Conservation (phyloP, 2,113 vertebrate species). For the Leptobrachium ailaonicum region DNA sequence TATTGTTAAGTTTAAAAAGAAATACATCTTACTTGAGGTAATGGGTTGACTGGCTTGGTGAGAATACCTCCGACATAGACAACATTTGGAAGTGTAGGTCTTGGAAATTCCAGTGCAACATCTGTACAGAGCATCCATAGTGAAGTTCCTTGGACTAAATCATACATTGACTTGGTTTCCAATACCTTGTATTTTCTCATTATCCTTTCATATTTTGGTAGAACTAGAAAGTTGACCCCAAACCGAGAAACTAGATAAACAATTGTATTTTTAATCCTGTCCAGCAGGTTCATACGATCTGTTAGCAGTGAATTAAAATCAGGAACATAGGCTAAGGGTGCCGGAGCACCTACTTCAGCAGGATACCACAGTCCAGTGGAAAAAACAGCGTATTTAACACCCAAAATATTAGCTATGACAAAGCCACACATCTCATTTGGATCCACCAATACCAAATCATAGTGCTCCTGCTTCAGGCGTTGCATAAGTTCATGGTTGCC, state of each 20-base stretch:
- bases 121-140: slow-evolving; percentile 98
- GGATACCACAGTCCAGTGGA: slow-evolving; percentile 98
- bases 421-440: slow-evolving; percentile 99
- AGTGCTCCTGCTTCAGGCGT: slow-evolving; percentile 80
- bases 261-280: slow-evolving; percentile 87
- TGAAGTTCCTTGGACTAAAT: slow-evolving; percentile 89
- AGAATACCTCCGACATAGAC: slow-evolving; percentile 98
- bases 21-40: slow-evolving; percentile 88
- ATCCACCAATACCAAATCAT: slow-evolving; percentile 94
- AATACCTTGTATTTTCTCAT: slow-evolving; percentile 86
- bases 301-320: slow-evolving; percentile 97
- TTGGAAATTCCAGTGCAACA: slow-evolving; percentile 92
- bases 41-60: slow-evolving; percentile 84
- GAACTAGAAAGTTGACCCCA: slow-evolving; percentile 87
- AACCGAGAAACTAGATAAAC: slow-evolving; percentile 91
- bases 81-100: slow-evolving; percentile 94
- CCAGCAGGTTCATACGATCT: slow-evolving; percentile 86
- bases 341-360: slow-evolving; percentile 92
- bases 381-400: slow-evolving; percentile 92
- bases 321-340: slow-evolving; percentile 91
- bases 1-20: too few relatives aligned
- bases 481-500: slow-evolving; percentile 81
- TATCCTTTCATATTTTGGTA: slow-evolving; percentile 94
- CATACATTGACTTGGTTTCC: slow-evolving; percentile 84
- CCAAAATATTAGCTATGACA: slow-evolving; percentile 90